Conservation (phyloP, 2,797 vertebrate species). For the Anguilla pacifica region DNA sequence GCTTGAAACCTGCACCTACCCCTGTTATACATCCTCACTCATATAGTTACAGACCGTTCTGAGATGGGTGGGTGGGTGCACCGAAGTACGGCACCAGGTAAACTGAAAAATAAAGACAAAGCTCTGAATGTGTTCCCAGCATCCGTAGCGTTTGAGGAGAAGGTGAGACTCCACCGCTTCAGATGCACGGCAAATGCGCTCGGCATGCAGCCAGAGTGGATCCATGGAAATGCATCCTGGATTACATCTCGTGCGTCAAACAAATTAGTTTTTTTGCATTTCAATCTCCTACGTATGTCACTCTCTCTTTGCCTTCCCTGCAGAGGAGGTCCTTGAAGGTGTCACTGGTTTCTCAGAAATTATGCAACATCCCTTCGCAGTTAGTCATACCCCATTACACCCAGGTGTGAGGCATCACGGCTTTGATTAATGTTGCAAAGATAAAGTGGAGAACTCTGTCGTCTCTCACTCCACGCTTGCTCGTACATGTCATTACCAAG, state of each 20-base stretch:
- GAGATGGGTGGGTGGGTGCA: not conserved
- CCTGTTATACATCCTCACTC: not conserved
- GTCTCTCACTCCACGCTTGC: not conserved
- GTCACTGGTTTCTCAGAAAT: not conserved
- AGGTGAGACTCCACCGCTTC: not conserved
- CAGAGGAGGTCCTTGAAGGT: constrained; percentile 6
- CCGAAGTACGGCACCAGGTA: too few species aligned
- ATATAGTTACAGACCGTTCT: not conserved
- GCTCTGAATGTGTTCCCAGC: not conserved
- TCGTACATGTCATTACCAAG: constrained; percentile 1
- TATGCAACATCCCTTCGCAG: not conserved
- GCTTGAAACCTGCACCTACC: too few species aligned
- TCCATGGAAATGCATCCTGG: not conserved
- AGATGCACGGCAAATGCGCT: not conserved
- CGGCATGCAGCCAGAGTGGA: not conserved
- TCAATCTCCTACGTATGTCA: not conserved
- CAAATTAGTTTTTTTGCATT: not conserved
- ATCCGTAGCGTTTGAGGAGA: not conserved
- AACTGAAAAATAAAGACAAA: not conserved
- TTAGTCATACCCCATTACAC: constrained; percentile 9
- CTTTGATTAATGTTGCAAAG: constrained; percentile 9
- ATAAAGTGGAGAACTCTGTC: constrained; percentile 2
- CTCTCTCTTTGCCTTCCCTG: not conserved
- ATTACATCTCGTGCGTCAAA: not conserved
- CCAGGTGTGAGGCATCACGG: not conserved